A percentile compares a stretch with the other conserved stretches of the same genome.
Conservation (phyloP, 2,113 vertebrate genomes). For the Indicator indicator region DNA sequence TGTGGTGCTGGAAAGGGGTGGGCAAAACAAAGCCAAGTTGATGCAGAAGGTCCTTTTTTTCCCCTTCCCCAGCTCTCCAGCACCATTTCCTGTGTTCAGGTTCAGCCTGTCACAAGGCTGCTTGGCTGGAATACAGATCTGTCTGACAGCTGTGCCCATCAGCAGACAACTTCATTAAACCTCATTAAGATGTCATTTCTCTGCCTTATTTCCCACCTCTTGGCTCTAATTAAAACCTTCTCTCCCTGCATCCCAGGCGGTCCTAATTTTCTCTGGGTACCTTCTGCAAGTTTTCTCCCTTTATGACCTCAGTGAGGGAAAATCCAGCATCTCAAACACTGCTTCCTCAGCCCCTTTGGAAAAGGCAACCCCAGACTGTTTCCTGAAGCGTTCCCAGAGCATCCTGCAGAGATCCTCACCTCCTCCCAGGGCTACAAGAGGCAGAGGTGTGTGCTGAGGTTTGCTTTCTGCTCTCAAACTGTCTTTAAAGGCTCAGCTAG, state of each 20-base stretch:
- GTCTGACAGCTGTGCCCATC: slow-evolving; percentile 83
- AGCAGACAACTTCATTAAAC: slow-evolving; percentile 86
- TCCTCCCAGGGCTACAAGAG: background rate
- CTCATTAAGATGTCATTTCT: slow-evolving; percentile 85
- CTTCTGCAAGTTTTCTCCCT: slow-evolving; percentile 64
- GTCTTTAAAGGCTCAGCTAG: background rate
- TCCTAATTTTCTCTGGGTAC: slow-evolving; percentile 72
- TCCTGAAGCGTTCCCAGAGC: slow-evolving; percentile 21
- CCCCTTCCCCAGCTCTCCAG: background rate
- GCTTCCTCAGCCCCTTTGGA: background rate
- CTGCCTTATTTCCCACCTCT: slow-evolving; percentile 77
- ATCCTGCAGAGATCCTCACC: background rate
- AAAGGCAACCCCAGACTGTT: background rate
- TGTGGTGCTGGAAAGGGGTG: background rate
- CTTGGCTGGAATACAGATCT: slow-evolving; percentile 78
- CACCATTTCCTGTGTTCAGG: background rate
- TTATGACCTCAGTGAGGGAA: slow-evolving; percentile 30
- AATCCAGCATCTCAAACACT: slow-evolving; percentile 44
- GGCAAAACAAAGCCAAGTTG: background rate
- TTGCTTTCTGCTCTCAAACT: background rate
- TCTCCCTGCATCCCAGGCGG: slow-evolving; percentile 67
- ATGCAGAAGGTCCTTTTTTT: background rate
- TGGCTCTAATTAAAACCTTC: slow-evolving; percentile 83
- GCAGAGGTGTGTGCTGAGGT: background rate
- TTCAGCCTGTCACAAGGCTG: slow-evolving; percentile 56